Percentiles rank a stretch among this genome's conserved stretches.
These are phyloP conservation scores for Climacteris rufus DNA, from an alignment of 2,113 vertebrate species.

Conservation along the genomic window DNA sequence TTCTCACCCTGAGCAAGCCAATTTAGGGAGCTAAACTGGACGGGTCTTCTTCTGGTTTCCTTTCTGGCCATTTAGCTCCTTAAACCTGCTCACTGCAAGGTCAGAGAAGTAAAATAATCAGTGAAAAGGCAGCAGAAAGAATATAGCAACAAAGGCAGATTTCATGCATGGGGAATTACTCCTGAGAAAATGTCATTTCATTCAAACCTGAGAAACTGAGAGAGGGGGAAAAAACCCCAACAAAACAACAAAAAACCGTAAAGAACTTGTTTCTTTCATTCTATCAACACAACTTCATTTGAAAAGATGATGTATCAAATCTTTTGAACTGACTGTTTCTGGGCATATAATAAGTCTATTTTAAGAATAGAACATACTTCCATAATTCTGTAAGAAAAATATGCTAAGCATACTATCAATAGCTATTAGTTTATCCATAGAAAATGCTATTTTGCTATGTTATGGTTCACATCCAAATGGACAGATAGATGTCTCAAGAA, in stretches of 20 bases:
- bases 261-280: background rate
- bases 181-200: background rate
- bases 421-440: background rate
- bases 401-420: background rate
- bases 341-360: background rate
- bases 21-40: background rate
- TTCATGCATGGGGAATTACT: background rate
- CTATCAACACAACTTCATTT: background rate
- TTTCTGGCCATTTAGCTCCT: background rate
- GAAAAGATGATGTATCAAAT: fast-evolving
- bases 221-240: fast-evolving
- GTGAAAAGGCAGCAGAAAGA: background rate
- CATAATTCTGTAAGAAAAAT: background rate
- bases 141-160: background rate
- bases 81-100: background rate
- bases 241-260: background rate
- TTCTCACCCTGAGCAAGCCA: background rate
- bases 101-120: background rate
- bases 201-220: background rate
- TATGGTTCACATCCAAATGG: background rate
- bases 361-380: background rate
- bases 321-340: background rate
- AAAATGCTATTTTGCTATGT: background rate
- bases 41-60: background rate
- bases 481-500: background rate